A percentile compares a stretch with the other conserved stretches of the same genome.
These are phyloP conservation scores for Etheostoma cragini DNA, from an alignment of 2,113 vertebrate genomes.

Conservation along the genomic window DNA sequence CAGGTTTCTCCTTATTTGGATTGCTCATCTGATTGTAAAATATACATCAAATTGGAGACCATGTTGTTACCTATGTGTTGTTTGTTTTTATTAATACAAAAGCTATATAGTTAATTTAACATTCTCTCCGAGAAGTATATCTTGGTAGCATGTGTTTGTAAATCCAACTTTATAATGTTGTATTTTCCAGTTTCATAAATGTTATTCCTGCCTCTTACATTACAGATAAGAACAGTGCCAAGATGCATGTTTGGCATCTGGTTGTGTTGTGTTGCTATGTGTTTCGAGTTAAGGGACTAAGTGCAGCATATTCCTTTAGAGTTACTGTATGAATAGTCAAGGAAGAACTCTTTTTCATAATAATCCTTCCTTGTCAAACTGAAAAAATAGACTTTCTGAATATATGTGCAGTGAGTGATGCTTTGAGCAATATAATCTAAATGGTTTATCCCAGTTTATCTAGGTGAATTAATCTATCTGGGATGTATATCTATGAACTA, in stretches of 20 bases:
- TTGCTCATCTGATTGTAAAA: not conserved
- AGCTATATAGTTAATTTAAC: not conserved
- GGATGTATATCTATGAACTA: not conserved
- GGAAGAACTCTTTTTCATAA: not conserved
- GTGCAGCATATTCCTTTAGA: not conserved
- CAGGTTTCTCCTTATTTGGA: not conserved
- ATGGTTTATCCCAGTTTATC: not conserved
- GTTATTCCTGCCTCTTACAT: not conserved
- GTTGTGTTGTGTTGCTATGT: not conserved
- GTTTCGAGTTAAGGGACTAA: not conserved
- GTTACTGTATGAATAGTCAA: not conserved
- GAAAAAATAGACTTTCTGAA: not conserved
- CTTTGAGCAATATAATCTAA: not conserved
- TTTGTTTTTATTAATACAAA: not conserved
- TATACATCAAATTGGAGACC: too few species aligned
- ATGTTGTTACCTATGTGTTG: not conserved
- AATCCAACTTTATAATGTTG: too few species aligned
- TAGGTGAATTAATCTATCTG: not conserved
- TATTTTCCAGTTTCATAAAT: too few species aligned
- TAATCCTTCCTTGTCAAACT: not conserved
- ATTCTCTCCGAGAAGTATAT: not conserved
- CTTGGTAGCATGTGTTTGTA: too few species aligned
- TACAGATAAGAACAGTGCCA: not conserved
- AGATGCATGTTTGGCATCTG: not conserved
- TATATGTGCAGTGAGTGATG: not conserved